Evolutionary conservation across 2,888 invertebrate species (phyloP).

Genomic region (Scaptomyza cyrtandrae): DNA sequence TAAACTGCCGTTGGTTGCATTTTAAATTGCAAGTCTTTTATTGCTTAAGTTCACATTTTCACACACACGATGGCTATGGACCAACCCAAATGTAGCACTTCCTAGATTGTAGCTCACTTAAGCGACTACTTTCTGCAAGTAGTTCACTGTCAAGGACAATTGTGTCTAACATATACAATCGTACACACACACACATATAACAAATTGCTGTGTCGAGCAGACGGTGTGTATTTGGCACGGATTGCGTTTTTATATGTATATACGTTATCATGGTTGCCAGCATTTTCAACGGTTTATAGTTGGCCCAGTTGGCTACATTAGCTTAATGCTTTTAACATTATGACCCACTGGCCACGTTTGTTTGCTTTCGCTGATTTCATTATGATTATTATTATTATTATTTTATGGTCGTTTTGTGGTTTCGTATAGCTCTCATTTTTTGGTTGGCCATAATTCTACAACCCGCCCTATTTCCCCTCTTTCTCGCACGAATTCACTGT

Average conservation of each 20-base stretch:
- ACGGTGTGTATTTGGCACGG: constrained; percentile 23
- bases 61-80: neutral
- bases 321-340: constrained; percentile 10
- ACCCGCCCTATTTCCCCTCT: neutral
- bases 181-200: constrained; percentile 4
- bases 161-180: constrained; percentile 10
- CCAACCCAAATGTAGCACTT: too few relatives aligned
- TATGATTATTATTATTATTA: constrained; percentile 59
- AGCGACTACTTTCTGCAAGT: constrained; percentile 28
- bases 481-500: neutral
- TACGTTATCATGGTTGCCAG: neutral
- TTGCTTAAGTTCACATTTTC: neutral
- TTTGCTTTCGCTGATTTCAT: constrained; percentile 62
- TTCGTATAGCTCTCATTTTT: constrained; percentile 29
- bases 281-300: constrained; percentile 16
- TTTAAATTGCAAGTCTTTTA: neutral
- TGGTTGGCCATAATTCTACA: constrained; percentile 3
- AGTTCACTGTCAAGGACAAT: constrained; percentile 34
- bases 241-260: constrained; percentile 8
- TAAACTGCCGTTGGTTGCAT: neutral
- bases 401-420: constrained; percentile 61
- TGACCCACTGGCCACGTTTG: too few relatives aligned
- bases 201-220: constrained; percentile 24
- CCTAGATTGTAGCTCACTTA: constrained; percentile 4
- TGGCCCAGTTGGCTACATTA: constrained; percentile 25